These are phyloP conservation scores for Drosophila monieri DNA, from an alignment of 2,888 invertebrate genomes.

Conservation along the genomic window DNA sequence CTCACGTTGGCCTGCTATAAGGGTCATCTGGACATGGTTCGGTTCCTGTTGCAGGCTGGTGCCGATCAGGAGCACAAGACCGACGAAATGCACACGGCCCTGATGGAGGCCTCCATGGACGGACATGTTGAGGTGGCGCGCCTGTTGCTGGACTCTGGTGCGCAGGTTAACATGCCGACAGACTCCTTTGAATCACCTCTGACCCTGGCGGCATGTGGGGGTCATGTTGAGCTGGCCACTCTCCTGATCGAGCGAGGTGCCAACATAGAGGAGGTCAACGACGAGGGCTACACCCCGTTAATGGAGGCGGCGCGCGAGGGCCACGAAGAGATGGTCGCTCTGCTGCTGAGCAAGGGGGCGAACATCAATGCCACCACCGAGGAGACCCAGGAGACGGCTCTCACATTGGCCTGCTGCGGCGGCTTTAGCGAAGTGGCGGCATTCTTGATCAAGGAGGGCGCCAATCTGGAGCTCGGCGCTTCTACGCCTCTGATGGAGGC, in stretches of 20 bases:
- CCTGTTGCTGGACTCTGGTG: conserved; percentile 96
- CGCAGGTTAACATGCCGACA: conserved; percentile 99
- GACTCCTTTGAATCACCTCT: conserved; percentile 99
- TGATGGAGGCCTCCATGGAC: conserved; percentile 99
- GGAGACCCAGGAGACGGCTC: conserved; percentile 98
- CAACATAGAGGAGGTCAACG: conserved; percentile 99
- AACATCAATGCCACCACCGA: conserved; percentile 99
- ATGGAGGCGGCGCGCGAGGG: conserved; percentile 99
- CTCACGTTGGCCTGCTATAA: conserved; percentile 97
- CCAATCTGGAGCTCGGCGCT: conserved; percentile 96
- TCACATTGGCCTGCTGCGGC: conserved; percentile 96
- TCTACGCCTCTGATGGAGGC: conserved; percentile 99
- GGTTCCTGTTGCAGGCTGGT: conserved; percentile 97
- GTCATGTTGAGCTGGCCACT: conserved; percentile 98
- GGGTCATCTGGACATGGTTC: conserved; percentile 98
- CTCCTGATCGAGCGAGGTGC: conserved; percentile 98
- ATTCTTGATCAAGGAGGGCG: conserved; percentile 97
- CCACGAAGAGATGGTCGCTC: conserved; percentile 98
- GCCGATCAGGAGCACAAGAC: conserved; percentile 99
- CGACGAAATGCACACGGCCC: conserved; percentile 99
- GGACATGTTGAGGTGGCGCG: conserved; percentile 99
- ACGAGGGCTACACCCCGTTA: conserved; percentile 99
- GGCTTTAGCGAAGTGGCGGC: conserved; percentile 98
- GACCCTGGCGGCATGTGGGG: conserved; percentile 99
- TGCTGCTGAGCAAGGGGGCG: conserved; percentile 96